A percentile compares a stretch with the other conserved stretches of the same genome.
These are phyloP conservation scores for Trematocara stigmaticum DNA, from an alignment of 2,113 vertebrate species.

Conservation along the genomic window DNA sequence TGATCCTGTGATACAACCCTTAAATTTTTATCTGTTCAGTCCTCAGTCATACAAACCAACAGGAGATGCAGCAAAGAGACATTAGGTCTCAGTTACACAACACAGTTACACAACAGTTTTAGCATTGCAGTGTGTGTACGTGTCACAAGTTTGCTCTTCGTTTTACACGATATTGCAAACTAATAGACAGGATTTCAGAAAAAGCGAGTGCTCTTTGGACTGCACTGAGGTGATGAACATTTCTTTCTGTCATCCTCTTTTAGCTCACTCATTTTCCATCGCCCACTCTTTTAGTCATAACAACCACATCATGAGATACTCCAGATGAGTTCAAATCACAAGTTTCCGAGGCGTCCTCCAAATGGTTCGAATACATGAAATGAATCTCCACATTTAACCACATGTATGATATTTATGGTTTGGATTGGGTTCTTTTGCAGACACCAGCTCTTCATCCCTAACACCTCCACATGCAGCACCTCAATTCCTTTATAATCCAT, in stretches of 20 bases:
- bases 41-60: neutral
- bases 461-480: neutral
- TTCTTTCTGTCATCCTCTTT: neutral
- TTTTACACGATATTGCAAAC: neutral
- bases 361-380: slow-evolving; percentile 3
- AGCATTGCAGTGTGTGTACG: neutral
- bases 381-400: neutral
- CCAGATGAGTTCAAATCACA: neutral
- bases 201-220: neutral
- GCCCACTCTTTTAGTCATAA: neutral
- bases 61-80: neutral
- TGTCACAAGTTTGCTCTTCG: neutral
- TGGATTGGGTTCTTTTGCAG: neutral
- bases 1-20: neutral
- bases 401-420: neutral
- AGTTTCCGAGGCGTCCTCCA: neutral
- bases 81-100: neutral
- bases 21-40: neutral
- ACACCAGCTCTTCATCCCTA: neutral
- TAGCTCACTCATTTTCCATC: neutral
- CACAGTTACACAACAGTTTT: neutral
- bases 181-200: neutral
- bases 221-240: neutral
- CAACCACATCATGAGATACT: neutral
- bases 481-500: neutral